Evolutionary conservation across 2,797 vertebrate species (phyloP), one percentile per base, ranked within the genome.

Genomic region (Alcedo atthis): DNA sequence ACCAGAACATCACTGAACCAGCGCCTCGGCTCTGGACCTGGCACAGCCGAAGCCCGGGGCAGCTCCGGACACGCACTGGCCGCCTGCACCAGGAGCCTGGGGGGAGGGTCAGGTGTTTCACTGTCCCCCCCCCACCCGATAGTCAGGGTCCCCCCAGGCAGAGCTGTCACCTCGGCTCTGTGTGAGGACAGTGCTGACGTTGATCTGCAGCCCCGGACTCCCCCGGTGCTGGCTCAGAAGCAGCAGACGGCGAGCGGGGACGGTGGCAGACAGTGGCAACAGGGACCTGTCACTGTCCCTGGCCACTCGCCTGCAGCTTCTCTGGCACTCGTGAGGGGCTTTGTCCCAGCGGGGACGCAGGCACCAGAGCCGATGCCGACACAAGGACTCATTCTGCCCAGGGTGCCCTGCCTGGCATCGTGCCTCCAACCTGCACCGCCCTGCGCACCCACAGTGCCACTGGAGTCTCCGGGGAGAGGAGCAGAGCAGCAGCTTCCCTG

Each of bases 1-100:
- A 2, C 2, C 46, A 32, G 21, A 26, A 25, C 33, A 16, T 22
- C 67, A 16, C 33, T 2, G 13, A 11, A 17, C 25, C 30, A 1
- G 4, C 3, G 12, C 32, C 54, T 18, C 1, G 0, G 11, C 11
- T 17, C 28, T 11, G 32, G 59, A 25, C 11, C 18, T 0, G 0
- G 6, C 4, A 0, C 55, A 37, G 32, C 22, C 63, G 24, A 28
- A 61, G 24, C 71, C 64, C 13, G 0, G 17, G 33, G 26, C 70
- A 57, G 70, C 55, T 17, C 49, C 58, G 43, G 55, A 17, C 17
- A 6, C 48, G 7, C 28, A 1, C 45, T 5, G 4, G 45, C 35
- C 5, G 1, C 10, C 15, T 10, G 46, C 55, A n/a, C 11, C 1
- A 1, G 13, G 37, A 53, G 51, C 45, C 12, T 5, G 3, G 6